Percentiles rank a stretch among this genome's conserved stretches.
These are phyloP conservation scores for Liolophura sinensis DNA, from an alignment of 1,140 invertebrate species.

Conservation along the genomic window DNA sequence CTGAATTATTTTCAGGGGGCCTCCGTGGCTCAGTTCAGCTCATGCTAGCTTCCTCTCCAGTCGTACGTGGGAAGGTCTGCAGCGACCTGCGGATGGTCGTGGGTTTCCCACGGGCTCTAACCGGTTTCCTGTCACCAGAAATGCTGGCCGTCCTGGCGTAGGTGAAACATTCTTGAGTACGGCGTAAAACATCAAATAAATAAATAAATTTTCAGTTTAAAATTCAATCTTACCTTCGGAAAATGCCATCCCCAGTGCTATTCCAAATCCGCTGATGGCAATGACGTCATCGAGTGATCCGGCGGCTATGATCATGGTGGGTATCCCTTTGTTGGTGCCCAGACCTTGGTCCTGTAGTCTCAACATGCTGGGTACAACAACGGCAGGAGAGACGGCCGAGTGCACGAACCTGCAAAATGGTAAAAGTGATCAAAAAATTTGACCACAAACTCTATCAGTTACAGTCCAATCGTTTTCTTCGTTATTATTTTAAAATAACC, in stretches of 20 bases:
- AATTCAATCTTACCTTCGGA: constrained; percentile 13
- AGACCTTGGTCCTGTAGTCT: constrained; percentile 75
- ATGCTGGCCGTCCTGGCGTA: no score
- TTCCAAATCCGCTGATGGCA: constrained; percentile 79
- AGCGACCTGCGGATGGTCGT: no score
- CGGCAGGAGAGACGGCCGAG: constrained; percentile 88
- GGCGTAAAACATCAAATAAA: no score
- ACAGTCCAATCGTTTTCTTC: background rate
- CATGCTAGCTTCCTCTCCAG: no score
- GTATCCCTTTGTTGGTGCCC: constrained; percentile 89
- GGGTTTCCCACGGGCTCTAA: no score
- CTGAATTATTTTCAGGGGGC: no score
- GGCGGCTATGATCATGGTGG: constrained; percentile 89
- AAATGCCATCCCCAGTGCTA: constrained; percentile 27
- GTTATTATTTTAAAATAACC: background rate
- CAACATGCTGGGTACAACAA: constrained; percentile 87
- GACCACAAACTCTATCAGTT: background rate
- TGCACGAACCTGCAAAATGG: constrained; percentile 69
- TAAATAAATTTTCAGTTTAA: no score
- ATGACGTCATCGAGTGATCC: constrained; percentile 80
- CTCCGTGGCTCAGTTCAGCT: no score
- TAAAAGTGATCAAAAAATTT: background rate
- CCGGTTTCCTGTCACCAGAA: no score
- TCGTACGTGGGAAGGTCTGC: no score
- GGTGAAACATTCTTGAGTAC: no score